Conservation (phyloP, 1,140 invertebrate genomes). For the Homalodisca vitripennis region DNA sequence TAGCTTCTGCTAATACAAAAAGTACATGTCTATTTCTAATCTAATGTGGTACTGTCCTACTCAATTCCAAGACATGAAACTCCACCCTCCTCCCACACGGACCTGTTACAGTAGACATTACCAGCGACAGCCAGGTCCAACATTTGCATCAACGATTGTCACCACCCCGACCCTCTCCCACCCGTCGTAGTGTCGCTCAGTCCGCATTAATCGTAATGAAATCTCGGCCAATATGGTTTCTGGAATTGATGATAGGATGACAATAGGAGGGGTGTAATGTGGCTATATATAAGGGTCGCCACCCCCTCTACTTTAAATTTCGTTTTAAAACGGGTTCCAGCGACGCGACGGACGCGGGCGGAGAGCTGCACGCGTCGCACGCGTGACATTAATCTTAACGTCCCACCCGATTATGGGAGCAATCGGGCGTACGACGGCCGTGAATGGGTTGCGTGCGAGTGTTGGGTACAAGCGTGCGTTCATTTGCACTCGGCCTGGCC, state of each 20-base stretch:
- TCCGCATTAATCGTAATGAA: conserved; percentile 41
- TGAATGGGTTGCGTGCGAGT: too few species aligned
- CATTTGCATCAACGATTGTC: conserved; percentile 28
- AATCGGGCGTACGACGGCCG: conserved; percentile 15
- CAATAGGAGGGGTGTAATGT: conserved; percentile 26
- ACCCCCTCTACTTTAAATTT: conserved; percentile 37
- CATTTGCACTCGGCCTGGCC: too few species aligned
- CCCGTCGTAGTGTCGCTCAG: background rate
- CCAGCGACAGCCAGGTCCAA: background rate
- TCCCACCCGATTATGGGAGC: conserved; percentile 32
- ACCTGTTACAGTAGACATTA: too few species aligned
- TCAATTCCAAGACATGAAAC: too few species aligned
- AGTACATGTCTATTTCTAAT: too few species aligned
- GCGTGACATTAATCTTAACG: conserved; percentile 34
- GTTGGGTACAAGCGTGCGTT: conserved; percentile 13
- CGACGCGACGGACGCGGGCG: conserved; percentile 9
- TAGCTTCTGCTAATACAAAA: too few species aligned
- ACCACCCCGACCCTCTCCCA: conserved; percentile 1
- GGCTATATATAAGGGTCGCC: conserved; percentile 21
- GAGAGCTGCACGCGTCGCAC: conserved; percentile 1
- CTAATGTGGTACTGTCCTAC: too few species aligned
- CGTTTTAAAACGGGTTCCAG: conserved; percentile 37
- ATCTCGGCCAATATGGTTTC: conserved; percentile 42
- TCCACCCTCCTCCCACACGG: too few species aligned
- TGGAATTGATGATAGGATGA: conserved; percentile 39